Base-by-base conservation (phyloP, 2,888 invertebrate genomes). In the Ametastegia equiseti region DNA sequence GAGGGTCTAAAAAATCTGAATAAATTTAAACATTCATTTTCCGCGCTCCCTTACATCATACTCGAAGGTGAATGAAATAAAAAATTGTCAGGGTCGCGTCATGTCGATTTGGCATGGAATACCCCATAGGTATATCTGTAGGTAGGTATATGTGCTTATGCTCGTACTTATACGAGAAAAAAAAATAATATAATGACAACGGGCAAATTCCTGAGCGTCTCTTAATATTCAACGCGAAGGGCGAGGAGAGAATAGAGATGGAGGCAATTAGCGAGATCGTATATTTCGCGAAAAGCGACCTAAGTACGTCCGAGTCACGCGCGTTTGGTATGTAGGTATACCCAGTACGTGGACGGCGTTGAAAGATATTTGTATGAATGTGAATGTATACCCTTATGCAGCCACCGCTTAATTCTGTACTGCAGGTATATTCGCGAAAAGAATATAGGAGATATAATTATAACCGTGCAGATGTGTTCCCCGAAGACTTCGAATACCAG, bases 191-290 rank as follows among this genome's bases (percentile, higher is more conserved):
- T 15, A 47, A 47, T 13, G 1, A 3, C 30, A 60, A n/a, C 30
- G 23, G 60, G 30, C 30, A 30, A 60, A 60, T 60, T 60, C 60
- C 30, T 30, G 9, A 19, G 60, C 60, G 60, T 60, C 13, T 6
- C 15, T 23, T 23, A 11, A 11, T 30, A 60, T 30, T 60, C 60
- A 60, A 30, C 60, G 60, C 2, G 3, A 54, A 2, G 42, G 42
- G 23, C 54, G 23, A 54, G 54, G 60, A 27, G 30, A 60, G 60
- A 60, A 60, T 60, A 60, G 13, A 60, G 30, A 60, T 60, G 15
- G 60, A 15, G 15, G 13, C 60, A 30, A 60, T 60, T 60, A 60
- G 30, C 60, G 60, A 60, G 60, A 60, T 60, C 60, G 60, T 30
- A 30, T 60, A 60, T 30, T 60, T 30, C 11, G 13, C 60, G 30